Conservation (phyloP, 37 sponge, comb jelly and placozoan species). For the Halichondria panicea region DNA sequence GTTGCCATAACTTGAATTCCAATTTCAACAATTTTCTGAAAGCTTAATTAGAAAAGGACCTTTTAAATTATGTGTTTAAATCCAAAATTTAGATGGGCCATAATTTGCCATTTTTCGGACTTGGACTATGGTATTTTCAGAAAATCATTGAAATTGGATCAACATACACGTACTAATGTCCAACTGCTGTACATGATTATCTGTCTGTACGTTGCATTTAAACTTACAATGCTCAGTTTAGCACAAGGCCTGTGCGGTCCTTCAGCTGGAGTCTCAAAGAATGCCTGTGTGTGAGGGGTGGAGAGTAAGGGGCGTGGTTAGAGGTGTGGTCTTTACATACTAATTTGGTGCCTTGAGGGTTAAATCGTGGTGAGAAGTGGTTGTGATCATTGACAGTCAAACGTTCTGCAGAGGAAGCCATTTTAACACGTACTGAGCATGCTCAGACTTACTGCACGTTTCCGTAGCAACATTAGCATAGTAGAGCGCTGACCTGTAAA, state of each 20-base stretch:
- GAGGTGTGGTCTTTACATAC: slow-evolving; percentile 16
- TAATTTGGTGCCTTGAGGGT: slow-evolving; percentile 51
- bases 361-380: slow-evolving; percentile 55
- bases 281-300: slow-evolving; percentile 20
- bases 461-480: slow-evolving; percentile 22
- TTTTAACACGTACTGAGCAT: no score
- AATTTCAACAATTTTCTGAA: no score
- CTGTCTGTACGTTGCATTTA: no score
- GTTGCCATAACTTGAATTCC: no score
- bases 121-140: no score
- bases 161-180: no score
- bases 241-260: slow-evolving; percentile 77
- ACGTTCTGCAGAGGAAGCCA: slow-evolving; percentile 13
- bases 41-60: no score
- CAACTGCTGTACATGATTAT: no score
- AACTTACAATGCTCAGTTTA: slow-evolving; percentile 63
- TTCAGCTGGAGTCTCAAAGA: slow-evolving; percentile 29
- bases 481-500: slow-evolving; percentile 71
- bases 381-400: slow-evolving; percentile 32
- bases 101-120: no score
- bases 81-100: no score
- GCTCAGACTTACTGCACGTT: slow-evolving; percentile 39
- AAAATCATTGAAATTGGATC: no score
- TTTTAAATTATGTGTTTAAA: no score
- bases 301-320: background rate